Conservation (phyloP, 1,140 invertebrate genomes). For the Calliopsis andreniformis region DNA sequence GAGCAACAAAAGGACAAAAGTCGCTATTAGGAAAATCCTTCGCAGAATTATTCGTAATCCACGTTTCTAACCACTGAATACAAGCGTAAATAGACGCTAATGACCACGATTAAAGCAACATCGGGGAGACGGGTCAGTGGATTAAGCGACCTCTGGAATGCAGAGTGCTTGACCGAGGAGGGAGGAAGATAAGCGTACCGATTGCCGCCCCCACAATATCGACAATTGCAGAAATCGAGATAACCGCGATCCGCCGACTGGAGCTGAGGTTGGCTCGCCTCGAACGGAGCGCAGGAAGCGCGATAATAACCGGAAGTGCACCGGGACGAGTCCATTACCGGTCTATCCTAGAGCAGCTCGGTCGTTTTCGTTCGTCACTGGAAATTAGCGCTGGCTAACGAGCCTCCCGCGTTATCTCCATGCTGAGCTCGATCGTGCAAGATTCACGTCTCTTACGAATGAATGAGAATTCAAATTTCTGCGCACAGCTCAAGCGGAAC, state of each 20-base stretch:
- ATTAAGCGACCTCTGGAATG: background rate
- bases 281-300: constrained; percentile 27
- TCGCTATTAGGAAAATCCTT: too few relatives aligned
- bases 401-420: constrained; percentile 1
- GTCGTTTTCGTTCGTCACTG: constrained; percentile 24
- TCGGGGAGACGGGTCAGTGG: background rate
- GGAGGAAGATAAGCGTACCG: background rate
- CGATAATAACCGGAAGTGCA: constrained; percentile 63
- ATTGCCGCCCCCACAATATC: constrained; percentile 13
- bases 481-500: too few relatives aligned
- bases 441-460: background rate
- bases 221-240: constrained; percentile 55
- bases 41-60: background rate
- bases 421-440: background rate
- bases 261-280: background rate
- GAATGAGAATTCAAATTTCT: background rate
- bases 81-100: background rate
- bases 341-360: constrained; percentile 19
- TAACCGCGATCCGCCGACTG: constrained; percentile 40
- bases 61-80: background rate
- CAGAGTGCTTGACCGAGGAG: background rate
- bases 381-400: constrained; percentile 55
- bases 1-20: too few relatives aligned
- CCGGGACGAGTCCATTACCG: constrained; percentile 59
- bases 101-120: background rate